Base-by-base conservation (phyloP, 2,797 vertebrate species). In the Eulemur coronatus region DNA sequence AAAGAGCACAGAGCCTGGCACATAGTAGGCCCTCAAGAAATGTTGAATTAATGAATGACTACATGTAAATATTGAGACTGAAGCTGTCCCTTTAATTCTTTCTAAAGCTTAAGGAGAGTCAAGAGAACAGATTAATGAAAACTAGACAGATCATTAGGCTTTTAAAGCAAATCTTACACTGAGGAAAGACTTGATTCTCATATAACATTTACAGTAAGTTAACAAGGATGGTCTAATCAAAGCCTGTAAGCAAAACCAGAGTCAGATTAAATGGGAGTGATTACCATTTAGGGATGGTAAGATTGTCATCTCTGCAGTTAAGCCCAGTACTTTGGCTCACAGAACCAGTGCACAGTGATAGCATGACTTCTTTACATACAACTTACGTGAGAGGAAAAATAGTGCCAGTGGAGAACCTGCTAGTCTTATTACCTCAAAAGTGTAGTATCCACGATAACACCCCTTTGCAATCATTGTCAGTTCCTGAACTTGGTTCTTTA, bases 171-270 rank as follows among this genome's bases (percentile, higher is more conserved):
- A 87, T 92, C 48, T 41, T 52, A 92, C 48, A 75, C 20, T 0
- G 9, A 73, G 35, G 13, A 95, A 88, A 35, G 52, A 95, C 41
- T 81, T 73, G n/a, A 70, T 84, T 95, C 91, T 94, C 67, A 57
- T n/a, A n/a, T 61, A 81, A n/a, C 38, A 91, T 82, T 91, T 61
- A 82, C 12, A 78, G 22, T 41, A 80, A n/a, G 38, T 79, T 89
- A 94, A 94, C 78, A 70, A 61, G 15, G 24, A 73, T 67, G 17
- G 26, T 67, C 69, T 79, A 67, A 48, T 63, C 18, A 52, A 90
- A 70, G 22, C 41, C 50, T 78, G 30, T 57, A 61, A 79, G 57
- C 35, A 89, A 65, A 94, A 87, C 63, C 22, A 67, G 26, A 89
- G 41, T 55, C 61, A 75, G 24, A 69, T 85, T 38, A 95, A 90